A percentile compares a stretch with the other conserved stretches of the same genome.
Evolutionary conservation across 2,888 invertebrate genomes (phyloP).

Genomic region (Trimorus sp.): DNA sequence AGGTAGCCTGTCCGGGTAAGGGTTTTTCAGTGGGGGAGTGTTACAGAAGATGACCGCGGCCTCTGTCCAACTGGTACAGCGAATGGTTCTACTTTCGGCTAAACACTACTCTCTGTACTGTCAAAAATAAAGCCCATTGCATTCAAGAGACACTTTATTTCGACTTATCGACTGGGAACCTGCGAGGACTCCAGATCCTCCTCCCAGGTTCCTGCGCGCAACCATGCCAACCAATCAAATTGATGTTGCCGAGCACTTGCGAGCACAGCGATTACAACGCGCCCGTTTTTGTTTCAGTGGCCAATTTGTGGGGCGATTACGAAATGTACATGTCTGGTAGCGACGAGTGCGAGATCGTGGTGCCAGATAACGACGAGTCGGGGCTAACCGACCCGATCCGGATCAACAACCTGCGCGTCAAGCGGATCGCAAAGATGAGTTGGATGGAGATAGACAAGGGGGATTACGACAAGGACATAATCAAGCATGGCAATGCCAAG

Average conservation of each 20-base stretch:
- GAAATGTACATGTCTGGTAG: constrained; percentile 49
- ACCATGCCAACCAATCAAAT: neutral
- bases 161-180: neutral
- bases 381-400: constrained; percentile 27
- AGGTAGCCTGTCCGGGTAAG: neutral
- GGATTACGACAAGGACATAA: constrained; percentile 49
- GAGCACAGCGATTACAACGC: constrained; percentile 23
- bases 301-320: constrained; percentile 71
- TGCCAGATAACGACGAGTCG: constrained; percentile 15
- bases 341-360: constrained; percentile 47
- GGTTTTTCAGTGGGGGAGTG: too few relatives aligned
- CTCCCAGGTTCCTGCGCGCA: neutral
- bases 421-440: constrained; percentile 11
- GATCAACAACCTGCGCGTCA: constrained; percentile 25
- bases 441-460: constrained; percentile 28
- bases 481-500: constrained; percentile 45
- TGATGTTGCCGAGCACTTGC: constrained; percentile 11
- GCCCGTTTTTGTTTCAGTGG: constrained; percentile 73
- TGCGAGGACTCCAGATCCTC: neutral
- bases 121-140: too few relatives aligned
- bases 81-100: too few relatives aligned
- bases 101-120: too few relatives aligned
- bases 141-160: neutral
- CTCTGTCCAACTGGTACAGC: too few relatives aligned
- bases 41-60: too few relatives aligned